phyloP scores from a whole-genome alignment of 2,797 vertebrate species.

The Fundulus diaphanus region DNA sequence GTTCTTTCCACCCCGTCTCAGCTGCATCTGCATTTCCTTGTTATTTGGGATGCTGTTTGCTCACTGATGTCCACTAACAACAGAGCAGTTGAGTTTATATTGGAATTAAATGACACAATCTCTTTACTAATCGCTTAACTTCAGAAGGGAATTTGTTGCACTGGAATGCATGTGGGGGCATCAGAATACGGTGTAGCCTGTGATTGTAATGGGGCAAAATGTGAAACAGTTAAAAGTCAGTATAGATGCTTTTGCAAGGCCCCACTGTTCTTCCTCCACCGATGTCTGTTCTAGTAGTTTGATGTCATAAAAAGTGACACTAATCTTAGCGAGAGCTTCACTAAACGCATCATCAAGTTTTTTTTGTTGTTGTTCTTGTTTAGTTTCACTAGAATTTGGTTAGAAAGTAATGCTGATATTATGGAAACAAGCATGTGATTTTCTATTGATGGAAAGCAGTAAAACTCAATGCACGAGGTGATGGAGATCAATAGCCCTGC shows the following conservation, averaged over 20 bases:
- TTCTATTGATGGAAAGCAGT: neutral
- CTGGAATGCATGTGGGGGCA: neutral
- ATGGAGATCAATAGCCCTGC: neutral
- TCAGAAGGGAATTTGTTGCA: neutral
- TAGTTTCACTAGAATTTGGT: neutral
- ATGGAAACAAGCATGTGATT: slow-evolving; percentile 1
- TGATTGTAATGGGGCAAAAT: neutral
- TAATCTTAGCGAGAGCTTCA: neutral
- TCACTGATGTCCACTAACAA: neutral
- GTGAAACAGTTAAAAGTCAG: neutral
- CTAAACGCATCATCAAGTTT: neutral
- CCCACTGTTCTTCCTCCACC: neutral
- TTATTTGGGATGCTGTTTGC: neutral
- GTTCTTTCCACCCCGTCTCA: too few species aligned
- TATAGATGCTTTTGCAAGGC: neutral
- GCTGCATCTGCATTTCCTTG: neutral
- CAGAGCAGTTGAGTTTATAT: neutral
- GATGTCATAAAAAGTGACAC: neutral
- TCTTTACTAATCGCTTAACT: neutral
- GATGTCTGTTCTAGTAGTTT: neutral
- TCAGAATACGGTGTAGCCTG: neutral
- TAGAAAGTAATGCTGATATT: neutral
- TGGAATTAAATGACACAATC: neutral
- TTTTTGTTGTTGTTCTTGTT: neutral
- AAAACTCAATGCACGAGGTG: neutral